phyloP scores from a whole-genome alignment of 1,140 invertebrate species.

The Epicauta chinensis region DNA sequence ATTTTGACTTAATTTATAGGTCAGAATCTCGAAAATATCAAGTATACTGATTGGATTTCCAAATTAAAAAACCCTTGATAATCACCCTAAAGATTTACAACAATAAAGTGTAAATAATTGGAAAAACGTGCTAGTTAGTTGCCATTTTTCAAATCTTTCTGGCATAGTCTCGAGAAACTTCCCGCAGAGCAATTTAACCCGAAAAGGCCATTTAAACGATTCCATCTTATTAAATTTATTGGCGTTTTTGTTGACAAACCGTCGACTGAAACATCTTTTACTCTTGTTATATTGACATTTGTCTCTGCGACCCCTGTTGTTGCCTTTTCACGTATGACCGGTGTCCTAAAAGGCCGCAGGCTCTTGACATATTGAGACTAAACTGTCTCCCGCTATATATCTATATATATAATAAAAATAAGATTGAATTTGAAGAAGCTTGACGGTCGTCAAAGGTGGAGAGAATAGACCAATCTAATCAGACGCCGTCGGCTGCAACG shows the following conservation, averaged over 20 bases:
- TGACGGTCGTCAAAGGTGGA: slow-evolving; percentile 12
- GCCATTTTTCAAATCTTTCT: too few relatives aligned
- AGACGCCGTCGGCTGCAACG: slow-evolving; percentile 5
- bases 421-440: slow-evolving; percentile 14
- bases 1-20: too few relatives aligned
- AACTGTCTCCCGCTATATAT: too few relatives aligned
- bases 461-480: slow-evolving; percentile 13
- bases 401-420: too few relatives aligned
- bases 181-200: slow-evolving; percentile 16
- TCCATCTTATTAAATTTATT: slow-evolving; percentile 19
- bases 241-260: slow-evolving; percentile 1
- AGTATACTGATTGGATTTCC: too few relatives aligned
- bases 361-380: slow-evolving; percentile 19
- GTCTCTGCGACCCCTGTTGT: slow-evolving; percentile 3
- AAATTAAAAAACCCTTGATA: too few relatives aligned
- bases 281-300: too few relatives aligned
- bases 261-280: too few relatives aligned
- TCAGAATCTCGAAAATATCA: too few relatives aligned
- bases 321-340: slow-evolving; percentile 17
- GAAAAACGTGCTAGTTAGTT: too few relatives aligned
- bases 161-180: slow-evolving; percentile 10
- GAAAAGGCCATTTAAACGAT: slow-evolving; percentile 19
- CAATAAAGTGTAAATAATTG: too few relatives aligned
- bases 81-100: too few relatives aligned
- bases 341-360: slow-evolving; percentile 4